A percentile compares a stretch with the other conserved stretches of the same genome.
phyloP scores from a whole-genome alignment of 2,888 invertebrate genomes.

The Rhimphoctona megacephalus region DNA sequence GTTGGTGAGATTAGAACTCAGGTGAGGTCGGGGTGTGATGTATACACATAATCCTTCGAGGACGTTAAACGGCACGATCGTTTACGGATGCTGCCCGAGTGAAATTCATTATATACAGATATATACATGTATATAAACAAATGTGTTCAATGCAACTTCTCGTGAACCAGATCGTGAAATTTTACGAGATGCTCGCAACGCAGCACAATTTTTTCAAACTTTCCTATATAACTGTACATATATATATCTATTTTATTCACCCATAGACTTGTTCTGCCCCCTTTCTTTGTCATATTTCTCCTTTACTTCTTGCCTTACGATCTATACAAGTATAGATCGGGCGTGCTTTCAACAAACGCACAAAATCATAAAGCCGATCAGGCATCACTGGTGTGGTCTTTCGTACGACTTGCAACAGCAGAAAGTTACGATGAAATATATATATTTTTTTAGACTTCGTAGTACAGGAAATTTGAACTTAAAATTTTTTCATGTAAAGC shows the following conservation, averaged over 20 bases:
- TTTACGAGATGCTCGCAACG: conserved; percentile 40
- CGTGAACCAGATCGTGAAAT: conserved; percentile 44
- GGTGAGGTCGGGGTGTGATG: conserved; percentile 74
- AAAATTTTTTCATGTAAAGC: background rate
- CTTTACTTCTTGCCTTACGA: conserved; percentile 20
- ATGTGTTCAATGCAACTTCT: conserved; percentile 23
- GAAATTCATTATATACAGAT: conserved; percentile 25
- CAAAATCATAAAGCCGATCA: conserved; percentile 30
- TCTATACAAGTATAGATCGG: conserved; percentile 18
- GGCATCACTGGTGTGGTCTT: conserved; percentile 20
- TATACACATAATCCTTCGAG: conserved; percentile 79
- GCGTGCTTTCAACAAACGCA: conserved; percentile 44
- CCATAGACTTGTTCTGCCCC: conserved; percentile 13
- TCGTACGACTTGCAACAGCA: conserved; percentile 3
- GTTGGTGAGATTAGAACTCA: conserved; percentile 65
- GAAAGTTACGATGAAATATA: background rate
- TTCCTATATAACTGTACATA: conserved; percentile 28
- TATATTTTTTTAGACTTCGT: conserved; percentile 2
- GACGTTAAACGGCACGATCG: conserved; percentile 79
- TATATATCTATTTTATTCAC: conserved; percentile 33
- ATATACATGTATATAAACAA: conserved; percentile 1
- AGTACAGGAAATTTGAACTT: conserved; percentile 10
- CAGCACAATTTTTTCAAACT: conserved; percentile 17
- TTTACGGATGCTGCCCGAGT: conserved; percentile 73
- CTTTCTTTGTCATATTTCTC: conserved; percentile 34